Percentiles rank a stretch among this genome's conserved stretches.
Conservation (phyloP, 2,888 invertebrate genomes). For the Athripsodes cinereus region DNA sequence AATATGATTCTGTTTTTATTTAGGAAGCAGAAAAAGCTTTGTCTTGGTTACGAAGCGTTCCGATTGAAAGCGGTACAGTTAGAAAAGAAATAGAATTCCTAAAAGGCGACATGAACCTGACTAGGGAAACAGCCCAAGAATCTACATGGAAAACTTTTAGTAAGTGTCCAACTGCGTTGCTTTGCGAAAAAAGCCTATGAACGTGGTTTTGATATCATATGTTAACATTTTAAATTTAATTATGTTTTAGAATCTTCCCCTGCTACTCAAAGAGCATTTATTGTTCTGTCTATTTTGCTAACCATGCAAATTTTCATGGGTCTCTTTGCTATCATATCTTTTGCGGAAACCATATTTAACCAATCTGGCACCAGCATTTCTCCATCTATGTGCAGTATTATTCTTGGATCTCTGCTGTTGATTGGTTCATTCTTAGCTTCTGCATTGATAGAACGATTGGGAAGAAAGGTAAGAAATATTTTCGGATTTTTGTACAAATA, state of each 20-base stretch:
- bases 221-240: neutral
- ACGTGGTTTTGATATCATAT: neutral
- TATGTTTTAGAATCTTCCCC: conserved; percentile 20
- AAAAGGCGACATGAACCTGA: conserved; percentile 21
- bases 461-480: conserved; percentile 20
- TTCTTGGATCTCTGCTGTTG: conserved; percentile 18
- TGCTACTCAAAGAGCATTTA: conserved; percentile 19
- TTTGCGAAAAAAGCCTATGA: no score
- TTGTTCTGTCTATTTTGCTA: conserved; percentile 11
- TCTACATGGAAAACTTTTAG: conserved; percentile 18
- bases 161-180: neutral
- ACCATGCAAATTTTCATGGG: conserved; percentile 19
- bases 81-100: conserved; percentile 23
- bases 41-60: conserved; percentile 21
- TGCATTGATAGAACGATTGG: conserved; percentile 18
- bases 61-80: conserved; percentile 17
- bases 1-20: no score
- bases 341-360: conserved; percentile 15
- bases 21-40: conserved; percentile 25
- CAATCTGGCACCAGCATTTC: conserved; percentile 17
- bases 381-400: conserved; percentile 11
- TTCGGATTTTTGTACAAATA: no score
- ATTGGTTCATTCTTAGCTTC: conserved; percentile 22
- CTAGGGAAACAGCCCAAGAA: conserved; percentile 5
- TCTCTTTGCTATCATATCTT: conserved; percentile 19